These are phyloP conservation scores for Dicaeum eximium DNA, from an alignment of 2,113 vertebrate species.

Conservation along the genomic window DNA sequence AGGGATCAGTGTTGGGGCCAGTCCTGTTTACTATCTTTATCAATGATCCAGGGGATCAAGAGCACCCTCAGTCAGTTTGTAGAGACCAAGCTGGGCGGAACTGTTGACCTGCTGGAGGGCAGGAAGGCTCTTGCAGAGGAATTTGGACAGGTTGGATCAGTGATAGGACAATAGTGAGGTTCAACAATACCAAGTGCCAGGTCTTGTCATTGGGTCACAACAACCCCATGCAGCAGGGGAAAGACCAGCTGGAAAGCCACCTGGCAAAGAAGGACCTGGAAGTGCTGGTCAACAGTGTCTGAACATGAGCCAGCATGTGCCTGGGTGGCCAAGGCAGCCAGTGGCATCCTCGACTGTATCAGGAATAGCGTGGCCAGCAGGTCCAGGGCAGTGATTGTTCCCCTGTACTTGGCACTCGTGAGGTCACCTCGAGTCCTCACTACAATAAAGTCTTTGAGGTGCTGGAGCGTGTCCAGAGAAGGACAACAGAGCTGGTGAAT, in stretches of 20 bases:
- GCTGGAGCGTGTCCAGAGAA: not conserved
- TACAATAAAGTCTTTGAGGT: not conserved
- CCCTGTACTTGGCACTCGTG: not conserved
- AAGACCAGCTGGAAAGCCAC: not conserved
- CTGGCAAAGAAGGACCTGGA: not conserved
- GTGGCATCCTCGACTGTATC: not conserved
- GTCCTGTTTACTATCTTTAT: not conserved
- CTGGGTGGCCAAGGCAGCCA: not conserved
- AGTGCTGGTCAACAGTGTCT: not conserved
- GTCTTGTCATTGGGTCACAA: not conserved
- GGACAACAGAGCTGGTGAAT: not conserved
- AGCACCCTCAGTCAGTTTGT: not conserved
- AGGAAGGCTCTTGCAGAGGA: not conserved
- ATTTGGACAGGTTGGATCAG: not conserved
- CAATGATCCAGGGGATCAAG: not conserved
- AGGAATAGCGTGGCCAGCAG: not conserved
- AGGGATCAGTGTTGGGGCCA: not conserved
- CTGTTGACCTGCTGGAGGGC: not conserved
- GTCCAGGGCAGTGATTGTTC: not conserved
- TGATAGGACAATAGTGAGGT: not conserved
- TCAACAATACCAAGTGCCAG: not conserved
- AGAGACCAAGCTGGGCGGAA: accelerated
- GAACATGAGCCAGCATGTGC: not conserved
- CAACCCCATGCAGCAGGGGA: not conserved
- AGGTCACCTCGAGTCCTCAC: not conserved